Base-by-base conservation (phyloP, 2,797 vertebrate species). In the Fundulus diaphanus region DNA sequence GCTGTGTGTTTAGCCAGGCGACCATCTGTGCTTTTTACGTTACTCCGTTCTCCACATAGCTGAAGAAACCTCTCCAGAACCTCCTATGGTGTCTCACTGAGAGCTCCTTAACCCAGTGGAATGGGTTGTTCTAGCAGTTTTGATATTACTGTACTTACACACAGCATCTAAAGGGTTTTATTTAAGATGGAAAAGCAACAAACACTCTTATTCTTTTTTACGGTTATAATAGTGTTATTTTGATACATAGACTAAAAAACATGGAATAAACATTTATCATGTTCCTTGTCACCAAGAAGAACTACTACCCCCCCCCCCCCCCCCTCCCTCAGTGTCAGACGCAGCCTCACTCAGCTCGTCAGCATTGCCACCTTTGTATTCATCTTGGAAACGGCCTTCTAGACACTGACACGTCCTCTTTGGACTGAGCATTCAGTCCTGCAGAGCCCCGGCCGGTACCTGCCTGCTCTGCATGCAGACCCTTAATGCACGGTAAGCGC, bases 401-500 rank as follows among this genome's bases (percentile, higher is more conserved):
- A 37, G 31, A 66, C 70, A 65, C 18, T 70, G 69, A 59, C 35
- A 22, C 2, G 79, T 85, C 81, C 5, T 69, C 27, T 51, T 22
- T 18, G 51, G 33, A 51, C 57, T 31, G 72, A 63, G 5, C 40
- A 51, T 66, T 27, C 6, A 2, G 54, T 22, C 57, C 49, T 71
- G 27, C 37, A 27, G 49, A 73, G 9, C 79, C 40, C 68, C 49
- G 82, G 78, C 68, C 49, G 82, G 78, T 90, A 81, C 79, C 85
- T 48, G 83, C 86, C 80, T 85, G 82, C 42, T 71, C 65, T 12
- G 35, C 81, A 61, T 73, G 4, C 68, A 56, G 69, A 74, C 77
- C 66, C 77, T 86, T 77, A 79, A 85, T 72, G 78, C 87, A 42
- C 40, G 79, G 78, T 74, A 80, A 87, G 85, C 76, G 79, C 86